Evolutionary conservation across 1,140 invertebrate genomes (phyloP), one percentile per base, ranked within the genome.

Genomic region (Cepaea nemoralis): DNA sequence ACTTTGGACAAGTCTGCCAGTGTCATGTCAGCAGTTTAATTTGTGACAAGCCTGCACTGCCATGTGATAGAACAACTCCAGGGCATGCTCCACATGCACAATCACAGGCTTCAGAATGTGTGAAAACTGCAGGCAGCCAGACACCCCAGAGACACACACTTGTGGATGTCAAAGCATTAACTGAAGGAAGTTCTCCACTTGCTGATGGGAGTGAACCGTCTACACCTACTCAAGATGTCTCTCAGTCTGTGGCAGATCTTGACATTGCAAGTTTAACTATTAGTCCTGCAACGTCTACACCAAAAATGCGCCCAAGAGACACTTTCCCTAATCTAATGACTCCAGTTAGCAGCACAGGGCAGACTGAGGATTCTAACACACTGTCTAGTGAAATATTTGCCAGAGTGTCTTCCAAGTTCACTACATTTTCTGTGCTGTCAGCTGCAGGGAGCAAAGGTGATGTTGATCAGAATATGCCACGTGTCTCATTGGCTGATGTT

Each of bases 1-100:
- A 80, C 35, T 80, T 80, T 80, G 78, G 78, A 12, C 66, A 71
- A 35, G 67, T 80, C 0, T 80, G 78, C 39, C 27, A n/a, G 5
- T 80, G 78, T 42, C 19, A 16, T 55, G 78, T 80, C 3, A 33
- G 5, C 0, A 69, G n/a, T 5, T 37, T 78, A 6, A 10, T 24
- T 37, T 45, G 22, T 71, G 37, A 40, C 24, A 24, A n/a, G 37
- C 22, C 42, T 45, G 42, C n/a, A 1, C n/a, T 24, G 22, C 8
- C 2, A 2, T 55, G 8, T 55, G 50, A 22, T 3, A 55, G 50
- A 19, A 55, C 50, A 55, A 55, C 50, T 22, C n/a, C n/a, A n/a
- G n/a, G n/a, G n/a, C n/a, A n/a, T n/a, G 8, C 63, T 67, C 27
- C 63, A 31, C 10, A 10, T 12, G 8, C 24, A 67, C 40, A 39